Base-by-base conservation (phyloP, 2,113 vertebrate genomes). In the Melanotaenia duboulayi region DNA sequence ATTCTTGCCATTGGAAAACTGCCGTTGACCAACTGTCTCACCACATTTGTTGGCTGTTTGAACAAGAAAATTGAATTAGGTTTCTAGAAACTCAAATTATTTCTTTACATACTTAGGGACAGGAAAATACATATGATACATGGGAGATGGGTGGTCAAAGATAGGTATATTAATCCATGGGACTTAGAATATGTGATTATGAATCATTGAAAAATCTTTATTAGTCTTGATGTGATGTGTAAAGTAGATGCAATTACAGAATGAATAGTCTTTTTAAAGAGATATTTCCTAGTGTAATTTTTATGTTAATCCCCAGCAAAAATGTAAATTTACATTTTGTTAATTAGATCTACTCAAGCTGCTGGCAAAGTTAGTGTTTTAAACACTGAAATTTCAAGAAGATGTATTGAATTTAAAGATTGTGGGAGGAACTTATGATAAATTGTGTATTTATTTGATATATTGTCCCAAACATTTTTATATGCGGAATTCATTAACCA, bases 11-110 rank as follows among this genome's bases (percentile, higher is more conserved):
- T 17, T 40, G 24, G 59, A 56, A 65, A 80, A 17, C 58, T 50
- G 59, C n/a, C 16, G 6, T 40, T 46, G 28, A 56, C 59, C 57
- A 58, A 44, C 51, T 2, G 11, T 59, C 61, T 78, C 40, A 57
- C 63, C 22, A 5, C 69, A 65, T 28, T 71, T 16, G 24, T 39
- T 56, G 51, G 32, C 25, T 9, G n/a, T n/a, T n/a, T n/a, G n/a
- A 32, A 49, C 24, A 55, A 48, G 66, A 50, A 56, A 24, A 28
- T 49, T 79, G 55, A 78, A 55, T 46, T 0, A 16, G 46, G 49
- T 67, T 48, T 50, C 37, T 22, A 11, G 49, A 32, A 23, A 20
- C 40, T 28, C 24, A 46, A 3, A 46, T 46, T 55, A 62, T 20
- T 70, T 63, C 19, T 51, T 9, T 11, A n/a, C 32, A 23, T 13